Evolutionary conservation across 2,797 vertebrate species (phyloP).

Genomic region (Squalus acanthias): DNA sequence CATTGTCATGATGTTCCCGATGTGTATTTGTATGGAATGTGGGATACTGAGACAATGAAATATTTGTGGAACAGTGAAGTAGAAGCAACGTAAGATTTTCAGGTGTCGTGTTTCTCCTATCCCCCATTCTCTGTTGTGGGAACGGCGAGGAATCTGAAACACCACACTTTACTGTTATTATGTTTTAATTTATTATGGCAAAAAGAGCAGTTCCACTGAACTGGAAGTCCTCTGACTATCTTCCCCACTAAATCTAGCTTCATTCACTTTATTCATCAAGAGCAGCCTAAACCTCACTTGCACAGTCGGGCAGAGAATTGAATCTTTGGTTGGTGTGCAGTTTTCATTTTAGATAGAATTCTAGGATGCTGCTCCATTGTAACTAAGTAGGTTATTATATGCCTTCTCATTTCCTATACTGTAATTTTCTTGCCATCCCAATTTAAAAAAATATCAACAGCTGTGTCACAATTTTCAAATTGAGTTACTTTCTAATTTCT

Average conservation of each 20-base stretch:
- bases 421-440: background rate
- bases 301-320: background rate
- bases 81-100: too few species aligned
- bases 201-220: background rate
- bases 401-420: background rate
- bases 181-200: background rate
- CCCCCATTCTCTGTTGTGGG: background rate
- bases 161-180: background rate
- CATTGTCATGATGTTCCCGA: background rate
- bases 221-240: background rate
- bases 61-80: background rate
- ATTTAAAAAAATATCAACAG: background rate
- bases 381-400: background rate
- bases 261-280: background rate
- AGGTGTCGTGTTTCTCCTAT: background rate
- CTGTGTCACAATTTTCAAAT: background rate
- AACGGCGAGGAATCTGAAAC: background rate
- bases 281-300: background rate
- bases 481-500: background rate
- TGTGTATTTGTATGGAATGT: background rate
- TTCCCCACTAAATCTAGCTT: background rate
- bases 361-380: background rate
- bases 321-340: background rate
- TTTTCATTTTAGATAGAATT: background rate
- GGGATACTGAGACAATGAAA: background rate